phyloP scores from a whole-genome alignment of 2,797 vertebrate genomes.

The Urophycis tenuis region DNA sequence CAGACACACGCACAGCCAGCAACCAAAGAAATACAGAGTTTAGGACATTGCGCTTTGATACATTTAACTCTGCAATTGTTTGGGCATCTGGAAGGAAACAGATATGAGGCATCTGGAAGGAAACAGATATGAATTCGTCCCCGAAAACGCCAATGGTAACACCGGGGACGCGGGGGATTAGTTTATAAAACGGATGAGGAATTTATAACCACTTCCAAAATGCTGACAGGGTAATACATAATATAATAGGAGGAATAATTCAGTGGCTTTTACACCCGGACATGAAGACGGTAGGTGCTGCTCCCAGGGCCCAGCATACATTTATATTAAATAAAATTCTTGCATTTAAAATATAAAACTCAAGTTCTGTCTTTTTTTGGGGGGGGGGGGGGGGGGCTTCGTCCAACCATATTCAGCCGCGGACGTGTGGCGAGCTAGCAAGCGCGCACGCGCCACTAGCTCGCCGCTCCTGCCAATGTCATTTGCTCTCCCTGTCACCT shows the following conservation, averaged over 20 bases:
- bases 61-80: neutral
- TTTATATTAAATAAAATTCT: neutral
- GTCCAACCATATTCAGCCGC: neutral
- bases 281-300: neutral
- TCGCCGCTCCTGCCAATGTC: neutral
- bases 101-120: neutral
- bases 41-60: neutral
- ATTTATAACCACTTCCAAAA: neutral
- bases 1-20: neutral
- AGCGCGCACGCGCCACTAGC: neutral
- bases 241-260: neutral
- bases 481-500: neutral
- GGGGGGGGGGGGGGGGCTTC: too few species aligned
- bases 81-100: neutral
- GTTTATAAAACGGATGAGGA: neutral
- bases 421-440: neutral
- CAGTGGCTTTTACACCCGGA: neutral
- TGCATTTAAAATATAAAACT: neutral
- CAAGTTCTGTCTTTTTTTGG: neutral
- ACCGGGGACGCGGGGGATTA: neutral
- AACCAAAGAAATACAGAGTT: neutral
- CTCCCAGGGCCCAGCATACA: neutral
- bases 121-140: neutral
- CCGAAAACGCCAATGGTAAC: too few species aligned
- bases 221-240: neutral